phyloP scores from a whole-genome alignment of 1,140 invertebrate genomes.

The Sitophilus oryzae region DNA sequence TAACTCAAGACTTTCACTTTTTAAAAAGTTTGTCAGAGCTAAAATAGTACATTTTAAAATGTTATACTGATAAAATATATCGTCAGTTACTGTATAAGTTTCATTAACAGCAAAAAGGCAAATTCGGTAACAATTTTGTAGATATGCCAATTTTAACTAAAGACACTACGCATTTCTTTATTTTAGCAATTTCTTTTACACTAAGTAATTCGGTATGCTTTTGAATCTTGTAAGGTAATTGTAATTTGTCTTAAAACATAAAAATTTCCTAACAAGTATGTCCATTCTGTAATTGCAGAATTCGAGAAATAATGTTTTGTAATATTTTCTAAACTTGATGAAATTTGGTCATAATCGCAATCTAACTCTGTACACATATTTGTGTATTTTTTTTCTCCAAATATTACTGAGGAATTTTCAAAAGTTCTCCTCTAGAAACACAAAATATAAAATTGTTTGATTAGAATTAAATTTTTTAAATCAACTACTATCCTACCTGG shows the following conservation, averaged over 20 bases:
- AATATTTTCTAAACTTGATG: background rate
- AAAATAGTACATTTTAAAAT: conserved; percentile 39
- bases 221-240: conserved; percentile 9
- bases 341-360: no score
- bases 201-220: conserved; percentile 49
- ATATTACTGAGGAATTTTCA: no score
- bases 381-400: no score
- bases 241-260: conserved; percentile 40
- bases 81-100: conserved; percentile 34
- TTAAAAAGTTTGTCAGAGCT: conserved; percentile 33
- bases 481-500: no score
- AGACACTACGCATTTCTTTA: conserved; percentile 54
- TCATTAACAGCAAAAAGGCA: conserved; percentile 53
- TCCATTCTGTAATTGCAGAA: conserved; percentile 27
- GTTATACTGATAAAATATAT: conserved; percentile 36
- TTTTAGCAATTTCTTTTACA: conserved; percentile 51
- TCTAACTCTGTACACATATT: no score
- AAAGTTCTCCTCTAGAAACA: no score
- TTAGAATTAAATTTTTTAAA: no score
- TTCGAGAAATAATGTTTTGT: background rate
- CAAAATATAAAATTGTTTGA: no score
- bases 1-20: conserved; percentile 33
- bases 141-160: conserved; percentile 58
- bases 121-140: conserved; percentile 56
- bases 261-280: conserved; percentile 41